These are phyloP conservation scores for Zapornia atra DNA, from an alignment of 2,113 vertebrate species.

Conservation along the genomic window DNA sequence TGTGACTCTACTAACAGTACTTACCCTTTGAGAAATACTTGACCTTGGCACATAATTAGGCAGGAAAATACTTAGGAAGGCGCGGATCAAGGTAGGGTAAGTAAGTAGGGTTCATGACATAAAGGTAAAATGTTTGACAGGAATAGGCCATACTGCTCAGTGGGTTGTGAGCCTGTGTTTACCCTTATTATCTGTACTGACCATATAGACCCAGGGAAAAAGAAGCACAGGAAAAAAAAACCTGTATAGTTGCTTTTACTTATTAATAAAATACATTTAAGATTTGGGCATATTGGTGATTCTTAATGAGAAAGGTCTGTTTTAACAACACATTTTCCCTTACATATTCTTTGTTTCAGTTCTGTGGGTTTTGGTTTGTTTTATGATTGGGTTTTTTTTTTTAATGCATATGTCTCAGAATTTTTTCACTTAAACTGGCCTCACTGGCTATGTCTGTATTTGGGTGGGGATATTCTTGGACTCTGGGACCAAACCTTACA, in stretches of 20 bases:
- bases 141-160: neutral
- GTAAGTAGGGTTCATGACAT: neutral
- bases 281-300: neutral
- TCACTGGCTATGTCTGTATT: neutral
- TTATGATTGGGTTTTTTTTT: too few species aligned
- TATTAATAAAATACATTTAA: neutral
- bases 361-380: neutral
- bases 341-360: neutral
- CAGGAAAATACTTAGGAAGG: neutral
- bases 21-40: neutral
- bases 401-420: neutral
- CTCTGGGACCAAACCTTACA: neutral
- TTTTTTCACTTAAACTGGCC: neutral
- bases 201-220: neutral
- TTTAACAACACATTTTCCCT: neutral
- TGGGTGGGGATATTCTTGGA: neutral
- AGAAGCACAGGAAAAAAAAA: neutral
- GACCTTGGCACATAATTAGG: neutral
- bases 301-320: neutral
- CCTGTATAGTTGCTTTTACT: neutral
- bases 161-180: neutral
- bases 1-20: neutral
- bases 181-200: neutral
- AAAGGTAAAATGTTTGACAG: neutral
- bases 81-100: neutral